phyloP scores from a whole-genome alignment of 1,140 invertebrate genomes.

The Helicoverpa zea region DNA sequence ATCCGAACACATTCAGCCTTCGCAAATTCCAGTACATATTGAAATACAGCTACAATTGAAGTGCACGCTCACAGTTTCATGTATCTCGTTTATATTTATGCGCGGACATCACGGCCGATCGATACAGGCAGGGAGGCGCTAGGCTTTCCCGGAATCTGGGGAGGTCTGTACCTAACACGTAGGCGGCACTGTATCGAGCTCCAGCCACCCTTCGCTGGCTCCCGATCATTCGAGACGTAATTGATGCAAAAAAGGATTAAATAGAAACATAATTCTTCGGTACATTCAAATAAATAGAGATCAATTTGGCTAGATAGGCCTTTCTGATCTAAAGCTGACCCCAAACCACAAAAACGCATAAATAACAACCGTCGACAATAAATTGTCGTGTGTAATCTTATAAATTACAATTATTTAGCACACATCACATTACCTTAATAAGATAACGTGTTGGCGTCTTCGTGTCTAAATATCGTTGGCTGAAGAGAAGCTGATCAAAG shows the following conservation, averaged over 20 bases:
- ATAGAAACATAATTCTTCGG: too few species aligned
- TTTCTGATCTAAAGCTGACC: background rate
- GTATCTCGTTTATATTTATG: conserved; percentile 33
- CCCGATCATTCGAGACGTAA: background rate
- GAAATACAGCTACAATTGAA: background rate
- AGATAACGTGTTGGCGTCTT: conserved; percentile 70
- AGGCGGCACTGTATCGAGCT: conserved; percentile 4
- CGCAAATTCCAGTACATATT: background rate
- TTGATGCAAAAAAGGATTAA: conserved; percentile 2
- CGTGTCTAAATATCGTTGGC: conserved; percentile 83
- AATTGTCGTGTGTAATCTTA: conserved; percentile 20
- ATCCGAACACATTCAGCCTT: background rate
- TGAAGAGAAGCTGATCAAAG: conserved; percentile 56
- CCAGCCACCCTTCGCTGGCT: background rate
- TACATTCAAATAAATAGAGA: background rate
- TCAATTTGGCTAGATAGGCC: background rate
- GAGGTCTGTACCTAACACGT: conserved; percentile 10
- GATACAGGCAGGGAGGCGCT: conserved; percentile 29
- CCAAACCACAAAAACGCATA: conserved; percentile 10
- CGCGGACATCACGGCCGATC: conserved; percentile 34
- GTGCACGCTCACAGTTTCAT: conserved; percentile 12
- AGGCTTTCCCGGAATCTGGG: background rate
- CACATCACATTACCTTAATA: conserved; percentile 48
- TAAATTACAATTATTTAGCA: conserved; percentile 48
- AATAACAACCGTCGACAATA: background rate